Evolutionary conservation across 2,888 invertebrate species (phyloP).

Genomic region (Cosmopolites sordidus): DNA sequence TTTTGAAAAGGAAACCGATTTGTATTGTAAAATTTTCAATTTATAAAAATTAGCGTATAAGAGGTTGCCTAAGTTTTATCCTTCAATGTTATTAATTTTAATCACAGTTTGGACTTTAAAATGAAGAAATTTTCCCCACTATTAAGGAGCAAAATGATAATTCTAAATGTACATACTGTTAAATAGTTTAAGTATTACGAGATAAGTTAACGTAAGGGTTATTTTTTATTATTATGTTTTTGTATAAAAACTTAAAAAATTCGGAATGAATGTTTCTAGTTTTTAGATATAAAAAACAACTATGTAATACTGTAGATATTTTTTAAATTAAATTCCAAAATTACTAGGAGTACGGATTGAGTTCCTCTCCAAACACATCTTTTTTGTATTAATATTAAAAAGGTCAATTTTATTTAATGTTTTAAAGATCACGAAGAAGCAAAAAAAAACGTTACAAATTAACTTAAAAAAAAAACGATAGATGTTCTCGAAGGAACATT

Average conservation of each 20-base stretch:
- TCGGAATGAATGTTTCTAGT: slow-evolving; percentile 40
- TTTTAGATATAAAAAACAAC: slow-evolving; percentile 34
- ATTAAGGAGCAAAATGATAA: slow-evolving; percentile 43
- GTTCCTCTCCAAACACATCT: slow-evolving; percentile 45
- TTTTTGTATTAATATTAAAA: slow-evolving; percentile 3
- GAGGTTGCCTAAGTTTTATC: too few relatives aligned
- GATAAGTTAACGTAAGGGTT: slow-evolving; percentile 17
- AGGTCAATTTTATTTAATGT: slow-evolving; percentile 35
- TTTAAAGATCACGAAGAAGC: slow-evolving; percentile 28
- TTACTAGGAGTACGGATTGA: slow-evolving; percentile 48
- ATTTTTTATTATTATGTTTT: slow-evolving; percentile 23
- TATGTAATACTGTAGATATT: slow-evolving; percentile 40
- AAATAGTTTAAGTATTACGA: slow-evolving; percentile 43
- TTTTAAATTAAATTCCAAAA: slow-evolving; percentile 34
- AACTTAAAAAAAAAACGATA: background rate
- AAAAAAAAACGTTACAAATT: slow-evolving; percentile 25
- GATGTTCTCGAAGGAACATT: slow-evolving; percentile 15
- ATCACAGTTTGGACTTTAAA: background rate
- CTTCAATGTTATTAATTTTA: background rate
- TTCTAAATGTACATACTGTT: slow-evolving; percentile 59
- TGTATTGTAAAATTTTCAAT: too few relatives aligned
- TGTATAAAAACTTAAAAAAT: slow-evolving; percentile 30
- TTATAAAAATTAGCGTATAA: too few relatives aligned
- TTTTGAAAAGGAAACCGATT: too few relatives aligned
- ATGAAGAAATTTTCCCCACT: slow-evolving; percentile 4